Percentiles rank a stretch among this genome's conserved stretches.
phyloP scores from a whole-genome alignment of 2,888 invertebrate genomes.

The Plusia festucae region DNA sequence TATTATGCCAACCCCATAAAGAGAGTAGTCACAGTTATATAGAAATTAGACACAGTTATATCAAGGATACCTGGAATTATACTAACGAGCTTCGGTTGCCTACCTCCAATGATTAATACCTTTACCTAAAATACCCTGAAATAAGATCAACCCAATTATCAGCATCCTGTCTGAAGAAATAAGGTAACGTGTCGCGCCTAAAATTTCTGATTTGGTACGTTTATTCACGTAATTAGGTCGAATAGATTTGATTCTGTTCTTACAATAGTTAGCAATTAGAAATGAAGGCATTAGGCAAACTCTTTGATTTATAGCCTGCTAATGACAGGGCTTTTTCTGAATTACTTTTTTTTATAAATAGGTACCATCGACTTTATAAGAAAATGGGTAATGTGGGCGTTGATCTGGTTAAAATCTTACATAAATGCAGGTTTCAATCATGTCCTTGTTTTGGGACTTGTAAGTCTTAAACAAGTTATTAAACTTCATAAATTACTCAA shows the following conservation, averaged over 20 bases:
- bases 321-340: neutral
- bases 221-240: constrained; percentile 32
- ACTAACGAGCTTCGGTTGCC: neutral
- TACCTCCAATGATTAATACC: neutral
- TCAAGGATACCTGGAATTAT: neutral
- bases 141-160: neutral
- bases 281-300: constrained; percentile 7
- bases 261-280: constrained; percentile 23
- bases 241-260: neutral
- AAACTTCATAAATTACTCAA: too few relatives aligned
- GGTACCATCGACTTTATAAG: too few relatives aligned
- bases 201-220: constrained; percentile 19
- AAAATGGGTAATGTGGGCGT: too few relatives aligned
- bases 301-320: neutral
- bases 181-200: neutral
- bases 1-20: too few relatives aligned
- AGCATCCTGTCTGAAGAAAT: neutral
- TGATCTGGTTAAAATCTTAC: too few relatives aligned
- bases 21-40: too few relatives aligned
- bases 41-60: neutral
- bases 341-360: too few relatives aligned
- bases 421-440: too few relatives aligned
- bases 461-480: too few relatives aligned
- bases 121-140: neutral
- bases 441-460: too few relatives aligned